Evolutionary conservation across 2,113 vertebrate genomes (phyloP), one percentile per base, ranked within the genome.

Genomic region (Trinectes maculatus): DNA sequence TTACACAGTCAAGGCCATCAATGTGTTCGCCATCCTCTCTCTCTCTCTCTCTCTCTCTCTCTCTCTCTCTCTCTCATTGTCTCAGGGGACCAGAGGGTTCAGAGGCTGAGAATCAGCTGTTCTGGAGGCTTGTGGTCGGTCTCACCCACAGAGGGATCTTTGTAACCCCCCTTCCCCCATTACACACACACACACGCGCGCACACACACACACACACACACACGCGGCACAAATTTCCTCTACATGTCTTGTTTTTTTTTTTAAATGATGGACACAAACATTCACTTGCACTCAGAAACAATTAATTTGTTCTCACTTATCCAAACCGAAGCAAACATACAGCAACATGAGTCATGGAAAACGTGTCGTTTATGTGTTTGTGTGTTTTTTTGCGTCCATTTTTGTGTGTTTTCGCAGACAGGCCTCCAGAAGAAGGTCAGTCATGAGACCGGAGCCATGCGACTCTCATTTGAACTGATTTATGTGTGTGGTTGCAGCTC

Each of bases 401-500:
- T 79, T 51, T 82, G 57, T 49, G 70, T 74, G 60, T 52, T 51
- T 75, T 29, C 15, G 37, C 51, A 39, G 21, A 64, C 39, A n/a
- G 73, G 28, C 55, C 63, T 62, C 71, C 56, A 24, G 62, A 43
- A 37, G 37, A 48, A 48, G 82, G 65, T 52, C 69, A 57, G 87
- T 89, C 86, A 89, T 89, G 74, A 80, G 89, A 87, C 71, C 60
- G 6, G 59, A 63, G 59, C 71, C 87, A 91, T 80, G 85, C 59
- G 85, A 77, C 87, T 89, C 80, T 76, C 69, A 88, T 87, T 87
- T 80, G 15, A 73, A 75, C 73, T 56, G 71, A 84, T 78, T 82
- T 59, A 42, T 1, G 1, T 77, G 69, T 80, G 80, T 80, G 77
- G 74, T 81, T 84, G 66, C 63, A 59, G 73, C 75, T 48, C 37